phyloP scores from a whole-genome alignment of 2,113 vertebrate species.

The Oophaga pumilio region DNA sequence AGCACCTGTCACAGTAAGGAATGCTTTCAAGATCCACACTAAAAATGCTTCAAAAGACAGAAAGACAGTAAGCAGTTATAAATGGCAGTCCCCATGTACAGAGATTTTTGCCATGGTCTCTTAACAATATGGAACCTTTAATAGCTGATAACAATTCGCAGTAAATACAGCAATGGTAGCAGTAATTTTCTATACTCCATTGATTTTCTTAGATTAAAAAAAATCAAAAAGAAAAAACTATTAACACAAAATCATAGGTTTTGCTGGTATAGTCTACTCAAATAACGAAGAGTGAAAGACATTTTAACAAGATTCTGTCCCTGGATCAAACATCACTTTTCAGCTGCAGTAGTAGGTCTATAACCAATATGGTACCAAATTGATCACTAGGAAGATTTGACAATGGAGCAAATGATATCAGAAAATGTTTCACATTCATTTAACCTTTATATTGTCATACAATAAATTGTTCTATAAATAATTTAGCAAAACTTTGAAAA shows the following conservation, averaged over 20 bases:
- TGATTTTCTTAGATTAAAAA: slow-evolving; percentile 31
- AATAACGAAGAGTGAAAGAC: background rate
- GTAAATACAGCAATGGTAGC: slow-evolving; percentile 32
- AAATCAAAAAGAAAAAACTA: background rate
- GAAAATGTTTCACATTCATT: background rate
- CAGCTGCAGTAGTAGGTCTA: background rate
- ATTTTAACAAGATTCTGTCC: background rate
- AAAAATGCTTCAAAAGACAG: slow-evolving; percentile 56
- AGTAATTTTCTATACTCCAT: slow-evolving; percentile 6
- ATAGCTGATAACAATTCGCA: background rate
- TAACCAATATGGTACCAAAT: slow-evolving; percentile 19
- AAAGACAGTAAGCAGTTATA: slow-evolving; percentile 52
- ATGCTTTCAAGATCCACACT: slow-evolving; percentile 55
- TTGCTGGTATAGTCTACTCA: slow-evolving; percentile 3
- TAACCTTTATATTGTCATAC: background rate
- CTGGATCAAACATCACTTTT: background rate
- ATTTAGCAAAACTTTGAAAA: background rate
- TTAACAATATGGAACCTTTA: slow-evolving; percentile 3
- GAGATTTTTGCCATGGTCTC: slow-evolving; percentile 9
- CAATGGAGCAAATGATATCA: slow-evolving; percentile 12
- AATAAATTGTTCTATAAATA: background rate
- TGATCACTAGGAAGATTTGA: slow-evolving; percentile 4
- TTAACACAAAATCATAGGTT: slow-evolving; percentile 42
- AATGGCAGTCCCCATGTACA: slow-evolving; percentile 46
- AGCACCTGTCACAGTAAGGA: slow-evolving; percentile 60